phyloP scores from a whole-genome alignment of 2,797 vertebrate species.

The Girardinus metallicus region DNA sequence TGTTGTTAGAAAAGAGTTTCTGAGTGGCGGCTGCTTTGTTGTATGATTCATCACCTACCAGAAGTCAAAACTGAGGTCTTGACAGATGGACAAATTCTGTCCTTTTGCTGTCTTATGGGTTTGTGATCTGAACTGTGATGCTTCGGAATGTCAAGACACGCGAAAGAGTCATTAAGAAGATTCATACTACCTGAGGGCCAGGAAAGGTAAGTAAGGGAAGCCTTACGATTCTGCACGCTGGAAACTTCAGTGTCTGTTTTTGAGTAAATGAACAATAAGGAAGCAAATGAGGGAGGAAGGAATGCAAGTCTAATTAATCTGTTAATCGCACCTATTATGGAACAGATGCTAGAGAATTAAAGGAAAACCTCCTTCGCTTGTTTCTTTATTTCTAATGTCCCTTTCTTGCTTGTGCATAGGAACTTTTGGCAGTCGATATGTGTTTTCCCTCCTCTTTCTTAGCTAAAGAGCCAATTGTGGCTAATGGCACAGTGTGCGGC shows the following conservation, averaged over 20 bases:
- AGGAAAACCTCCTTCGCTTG: slow-evolving; percentile 56
- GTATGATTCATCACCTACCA: slow-evolving; percentile 70
- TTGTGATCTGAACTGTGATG: slow-evolving; percentile 36
- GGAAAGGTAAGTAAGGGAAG: slow-evolving; percentile 19
- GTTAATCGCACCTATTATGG: slow-evolving; percentile 72
- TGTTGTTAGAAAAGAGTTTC: slow-evolving; percentile 45
- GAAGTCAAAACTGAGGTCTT: slow-evolving; percentile 53
- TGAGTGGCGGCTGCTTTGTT: slow-evolving; percentile 70
- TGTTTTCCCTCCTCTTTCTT: slow-evolving; percentile 69
- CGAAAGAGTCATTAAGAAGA: slow-evolving; percentile 22
- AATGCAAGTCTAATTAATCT: slow-evolving; percentile 72
- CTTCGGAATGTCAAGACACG: slow-evolving; percentile 5
- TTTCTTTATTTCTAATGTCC: slow-evolving; percentile 61
- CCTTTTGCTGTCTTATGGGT: slow-evolving; percentile 29
- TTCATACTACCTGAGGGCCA: slow-evolving; percentile 24
- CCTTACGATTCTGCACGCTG: slow-evolving; percentile 10
- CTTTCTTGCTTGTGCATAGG: slow-evolving; percentile 57
- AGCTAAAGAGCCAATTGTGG: slow-evolving; percentile 74
- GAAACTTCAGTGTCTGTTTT: slow-evolving; percentile 18
- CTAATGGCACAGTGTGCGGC: slow-evolving; percentile 71
- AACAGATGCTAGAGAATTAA: slow-evolving; percentile 71
- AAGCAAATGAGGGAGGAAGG: slow-evolving; percentile 28
- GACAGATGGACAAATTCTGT: slow-evolving; percentile 57
- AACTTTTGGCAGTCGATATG: slow-evolving; percentile 64
- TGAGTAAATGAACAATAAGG: slow-evolving; percentile 34